phyloP scores from a whole-genome alignment of 2,888 invertebrate genomes.

The Napeogenes inachia region DNA sequence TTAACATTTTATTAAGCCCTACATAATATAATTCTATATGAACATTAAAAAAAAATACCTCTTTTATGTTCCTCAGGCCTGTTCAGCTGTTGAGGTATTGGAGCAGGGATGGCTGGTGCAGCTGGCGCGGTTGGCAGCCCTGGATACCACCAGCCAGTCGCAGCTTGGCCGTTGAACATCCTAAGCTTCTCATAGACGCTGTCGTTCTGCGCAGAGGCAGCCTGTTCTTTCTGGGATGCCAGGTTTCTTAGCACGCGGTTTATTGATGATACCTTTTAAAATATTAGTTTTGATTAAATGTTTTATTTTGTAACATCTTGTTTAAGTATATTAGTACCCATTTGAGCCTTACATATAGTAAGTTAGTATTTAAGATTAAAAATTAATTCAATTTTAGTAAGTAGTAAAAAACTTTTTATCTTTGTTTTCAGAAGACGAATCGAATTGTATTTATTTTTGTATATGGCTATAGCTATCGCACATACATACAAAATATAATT shows the following conservation, averaged over 20 bases:
- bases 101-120: slow-evolving; percentile 86
- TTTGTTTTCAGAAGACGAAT: too few relatives aligned
- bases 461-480: neutral
- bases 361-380: too few relatives aligned
- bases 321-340: too few relatives aligned
- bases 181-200: slow-evolving; percentile 96
- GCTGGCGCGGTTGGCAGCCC: slow-evolving; percentile 84
- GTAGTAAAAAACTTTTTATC: too few relatives aligned
- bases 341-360: too few relatives aligned
- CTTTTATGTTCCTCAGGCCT: slow-evolving; percentile 85
- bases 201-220: slow-evolving; percentile 86
- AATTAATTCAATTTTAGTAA: too few relatives aligned
- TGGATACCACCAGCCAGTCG: slow-evolving; percentile 92
- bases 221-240: slow-evolving; percentile 97
- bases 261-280: slow-evolving; percentile 93
- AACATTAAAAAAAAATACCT: slow-evolving; percentile 71
- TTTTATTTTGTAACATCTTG: neutral
- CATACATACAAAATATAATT: neutral
- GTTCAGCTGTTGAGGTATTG: slow-evolving; percentile 76
- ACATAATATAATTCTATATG: too few relatives aligned
- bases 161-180: slow-evolving; percentile 94
- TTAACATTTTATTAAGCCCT: too few relatives aligned
- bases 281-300: neutral
- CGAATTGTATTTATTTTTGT: too few relatives aligned
- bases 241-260: slow-evolving; percentile 97